Percentiles rank a stretch among this genome's conserved stretches.
phyloP scores from a whole-genome alignment of 2,888 invertebrate genomes.

The Linyphia triangularis region DNA sequence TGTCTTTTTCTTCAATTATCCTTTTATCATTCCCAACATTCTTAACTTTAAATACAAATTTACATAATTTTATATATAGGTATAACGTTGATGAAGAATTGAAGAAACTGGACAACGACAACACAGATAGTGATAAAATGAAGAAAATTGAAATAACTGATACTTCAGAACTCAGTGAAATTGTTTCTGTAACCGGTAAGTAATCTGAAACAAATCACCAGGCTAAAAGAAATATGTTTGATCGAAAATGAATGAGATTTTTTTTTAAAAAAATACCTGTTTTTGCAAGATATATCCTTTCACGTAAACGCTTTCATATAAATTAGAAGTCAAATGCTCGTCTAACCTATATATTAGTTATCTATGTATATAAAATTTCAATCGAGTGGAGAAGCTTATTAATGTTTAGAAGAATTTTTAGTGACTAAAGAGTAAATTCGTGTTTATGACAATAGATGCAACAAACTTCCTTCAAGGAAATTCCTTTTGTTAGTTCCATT shows the following conservation, averaged over 20 bases:
- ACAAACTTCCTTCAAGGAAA: too few relatives aligned
- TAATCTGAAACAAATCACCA: too few relatives aligned
- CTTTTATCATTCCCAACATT: not conserved
- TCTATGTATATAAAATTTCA: too few relatives aligned
- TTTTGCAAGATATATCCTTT: not conserved
- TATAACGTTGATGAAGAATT: slow-evolving; percentile 60
- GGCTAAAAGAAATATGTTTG: too few relatives aligned
- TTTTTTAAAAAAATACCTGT: not conserved
- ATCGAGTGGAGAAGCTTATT: too few relatives aligned
- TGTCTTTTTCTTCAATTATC: not conserved
- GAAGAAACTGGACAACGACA: slow-evolving; percentile 19
- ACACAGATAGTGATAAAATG: not conserved
- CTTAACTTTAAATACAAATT: not conserved
- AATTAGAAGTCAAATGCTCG: too few relatives aligned
- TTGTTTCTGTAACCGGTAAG: slow-evolving; percentile 16
- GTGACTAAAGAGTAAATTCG: too few relatives aligned
- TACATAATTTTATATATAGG: not conserved
- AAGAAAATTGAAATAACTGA: not conserved
- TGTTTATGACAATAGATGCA: too few relatives aligned
- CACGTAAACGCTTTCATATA: not conserved
- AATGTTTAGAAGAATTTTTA: too few relatives aligned
- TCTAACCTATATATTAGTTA: too few relatives aligned
- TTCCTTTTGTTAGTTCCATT: too few relatives aligned
- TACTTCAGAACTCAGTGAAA: not conserved
- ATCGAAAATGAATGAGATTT: not conserved